These are phyloP conservation scores for Cheilosia pagana DNA, from an alignment of 2,888 invertebrate genomes.

Conservation along the genomic window DNA sequence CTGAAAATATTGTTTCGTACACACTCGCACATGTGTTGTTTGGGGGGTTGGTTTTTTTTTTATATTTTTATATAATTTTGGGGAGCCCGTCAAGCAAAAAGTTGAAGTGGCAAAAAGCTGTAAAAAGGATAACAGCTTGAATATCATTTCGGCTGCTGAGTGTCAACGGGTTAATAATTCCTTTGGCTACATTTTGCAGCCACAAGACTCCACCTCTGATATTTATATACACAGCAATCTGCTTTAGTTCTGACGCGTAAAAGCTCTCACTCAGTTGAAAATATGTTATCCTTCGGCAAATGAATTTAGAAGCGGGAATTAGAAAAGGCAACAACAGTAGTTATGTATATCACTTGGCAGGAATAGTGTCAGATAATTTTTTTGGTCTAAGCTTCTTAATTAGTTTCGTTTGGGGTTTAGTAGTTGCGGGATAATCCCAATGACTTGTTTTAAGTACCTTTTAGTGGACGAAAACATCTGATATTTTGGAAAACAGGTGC, in stretches of 20 bases:
- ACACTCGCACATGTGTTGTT: constrained; percentile 71
- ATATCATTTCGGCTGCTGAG: constrained; percentile 70
- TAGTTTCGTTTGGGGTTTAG: neutral
- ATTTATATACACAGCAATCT: constrained; percentile 51
- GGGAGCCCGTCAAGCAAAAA: constrained; percentile 47
- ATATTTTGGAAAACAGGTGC: neutral
- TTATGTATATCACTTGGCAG: constrained; percentile 7
- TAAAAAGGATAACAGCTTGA: constrained; percentile 75
- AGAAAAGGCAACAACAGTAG: constrained; percentile 26
- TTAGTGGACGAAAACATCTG: constrained; percentile 34
- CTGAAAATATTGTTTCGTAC: constrained; percentile 81
- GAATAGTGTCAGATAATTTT: constrained; percentile 13
- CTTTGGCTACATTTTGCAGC: constrained; percentile 63
- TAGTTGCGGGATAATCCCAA: constrained; percentile 17
- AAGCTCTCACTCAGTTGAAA: constrained; percentile 67
- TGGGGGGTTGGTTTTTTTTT: constrained; percentile 29
- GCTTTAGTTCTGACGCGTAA: constrained; percentile 71
- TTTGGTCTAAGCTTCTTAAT: constrained; percentile 1
- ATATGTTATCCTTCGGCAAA: constrained; percentile 68
- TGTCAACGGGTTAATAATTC: constrained; percentile 75
- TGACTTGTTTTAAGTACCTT: constrained; percentile 2
- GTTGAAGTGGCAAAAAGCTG: constrained; percentile 69
- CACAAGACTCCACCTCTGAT: constrained; percentile 21
- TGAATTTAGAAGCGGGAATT: constrained; percentile 54
- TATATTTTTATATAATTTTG: constrained; percentile 15